A percentile compares a stretch with the other conserved stretches of the same genome.
These are phyloP conservation scores for Oceanodroma leucorhoa DNA, from an alignment of 2,797 vertebrate species.

Conservation along the genomic window DNA sequence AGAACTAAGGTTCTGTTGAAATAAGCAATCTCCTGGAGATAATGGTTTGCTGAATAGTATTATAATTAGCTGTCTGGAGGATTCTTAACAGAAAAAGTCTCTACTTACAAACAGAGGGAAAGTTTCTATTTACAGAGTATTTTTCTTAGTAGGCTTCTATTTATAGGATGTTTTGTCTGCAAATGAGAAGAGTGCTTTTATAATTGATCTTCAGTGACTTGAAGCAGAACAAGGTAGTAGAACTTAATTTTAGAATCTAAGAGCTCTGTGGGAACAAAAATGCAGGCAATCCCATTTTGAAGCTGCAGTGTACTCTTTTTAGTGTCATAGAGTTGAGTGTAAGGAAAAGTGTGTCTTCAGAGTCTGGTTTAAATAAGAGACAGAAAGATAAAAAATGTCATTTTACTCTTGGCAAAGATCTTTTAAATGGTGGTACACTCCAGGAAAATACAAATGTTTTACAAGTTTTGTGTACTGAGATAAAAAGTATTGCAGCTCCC, in stretches of 20 bases:
- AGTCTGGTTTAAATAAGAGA: background rate
- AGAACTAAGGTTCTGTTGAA: background rate
- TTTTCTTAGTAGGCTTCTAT: background rate
- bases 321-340: background rate
- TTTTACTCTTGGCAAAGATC: background rate
- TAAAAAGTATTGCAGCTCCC: background rate
- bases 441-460: background rate
- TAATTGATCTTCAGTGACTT: background rate
- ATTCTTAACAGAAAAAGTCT: background rate
- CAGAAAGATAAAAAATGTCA: background rate
- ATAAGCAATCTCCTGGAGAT: background rate
- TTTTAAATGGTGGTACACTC: background rate
- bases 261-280: background rate
- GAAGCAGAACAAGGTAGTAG: background rate
- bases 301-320: background rate
- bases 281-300: background rate
- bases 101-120: background rate
- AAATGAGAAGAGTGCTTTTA: background rate
- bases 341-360: background rate
- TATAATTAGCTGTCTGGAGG: background rate
- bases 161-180: background rate
- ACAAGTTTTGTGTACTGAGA: background rate
- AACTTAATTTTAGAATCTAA: background rate
- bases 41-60: background rate
- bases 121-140: background rate